Evolutionary conservation across 2,113 vertebrate genomes (phyloP).

Genomic region (Ameiurus melas): DNA sequence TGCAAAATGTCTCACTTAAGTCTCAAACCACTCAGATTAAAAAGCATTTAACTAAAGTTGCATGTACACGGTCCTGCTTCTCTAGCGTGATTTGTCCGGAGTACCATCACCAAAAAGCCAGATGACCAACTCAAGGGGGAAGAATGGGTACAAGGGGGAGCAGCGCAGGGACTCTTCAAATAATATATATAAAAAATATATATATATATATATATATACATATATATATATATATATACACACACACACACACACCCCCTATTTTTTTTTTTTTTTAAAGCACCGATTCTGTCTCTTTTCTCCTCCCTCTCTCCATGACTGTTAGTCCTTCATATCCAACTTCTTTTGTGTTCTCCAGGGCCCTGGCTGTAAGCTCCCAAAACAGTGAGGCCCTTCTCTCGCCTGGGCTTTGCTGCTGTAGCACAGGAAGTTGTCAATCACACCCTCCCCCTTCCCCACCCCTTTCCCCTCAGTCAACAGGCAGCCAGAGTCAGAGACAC

Average conservation of each 20-base stretch:
- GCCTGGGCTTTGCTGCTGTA: conserved; percentile 38
- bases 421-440: conserved; percentile 65
- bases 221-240: too few species aligned
- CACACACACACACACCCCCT: too few species aligned
- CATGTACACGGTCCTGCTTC: not conserved
- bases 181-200: too few species aligned
- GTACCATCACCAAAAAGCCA: conserved; percentile 14
- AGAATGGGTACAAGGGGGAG: not conserved
- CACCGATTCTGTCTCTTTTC: conserved; percentile 30
- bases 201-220: too few species aligned
- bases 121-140: conserved; percentile 3
- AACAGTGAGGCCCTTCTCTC: conserved; percentile 47
- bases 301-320: conserved; percentile 10
- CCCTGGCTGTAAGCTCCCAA: conserved; percentile 36
- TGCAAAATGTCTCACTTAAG: not conserved
- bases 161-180: not conserved
- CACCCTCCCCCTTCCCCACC: conserved; percentile 2
- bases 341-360: conserved; percentile 38
- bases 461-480: conserved; percentile 34
- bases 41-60: not conserved
- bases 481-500: conserved; percentile 44
- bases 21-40: not conserved
- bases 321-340: conserved; percentile 47
- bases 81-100: conserved; percentile 3
- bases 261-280: not conserved